phyloP scores from a whole-genome alignment of 2,113 vertebrate genomes.

The Oryzias melastigma region DNA sequence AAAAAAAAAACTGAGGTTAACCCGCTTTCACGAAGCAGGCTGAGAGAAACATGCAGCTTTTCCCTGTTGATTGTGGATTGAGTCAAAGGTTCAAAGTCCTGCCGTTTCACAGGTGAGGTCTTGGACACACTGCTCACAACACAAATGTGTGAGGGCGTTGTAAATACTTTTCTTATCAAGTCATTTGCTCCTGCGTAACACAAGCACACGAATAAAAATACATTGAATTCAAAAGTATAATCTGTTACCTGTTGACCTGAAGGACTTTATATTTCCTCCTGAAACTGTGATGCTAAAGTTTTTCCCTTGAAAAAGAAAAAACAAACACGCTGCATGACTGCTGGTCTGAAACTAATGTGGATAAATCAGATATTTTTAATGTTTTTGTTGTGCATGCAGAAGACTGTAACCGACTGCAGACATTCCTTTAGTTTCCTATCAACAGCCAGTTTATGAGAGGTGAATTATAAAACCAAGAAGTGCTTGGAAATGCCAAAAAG shows the following conservation, averaged over 20 bases:
- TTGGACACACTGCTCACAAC: slow-evolving; percentile 22
- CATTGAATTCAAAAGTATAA: background rate
- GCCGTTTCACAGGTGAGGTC: slow-evolving; percentile 26
- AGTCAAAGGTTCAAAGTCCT: slow-evolving; percentile 48
- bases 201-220: slow-evolving; percentile 22
- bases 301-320: too few species aligned
- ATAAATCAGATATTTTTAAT: background rate
- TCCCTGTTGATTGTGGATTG: slow-evolving; percentile 25
- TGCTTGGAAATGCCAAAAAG: too few species aligned
- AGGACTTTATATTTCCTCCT: too few species aligned
- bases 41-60: slow-evolving; percentile 9
- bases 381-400: too few species aligned
- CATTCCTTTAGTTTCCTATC: too few species aligned
- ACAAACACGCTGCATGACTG: too few species aligned
- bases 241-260: background rate
- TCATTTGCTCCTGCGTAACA: slow-evolving; percentile 23
- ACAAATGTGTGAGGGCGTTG: slow-evolving; percentile 16
- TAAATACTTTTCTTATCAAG: slow-evolving; percentile 9
- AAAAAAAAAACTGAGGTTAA: too few species aligned
- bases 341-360: background rate
- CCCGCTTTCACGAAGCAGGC: background rate
- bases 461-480: too few species aligned
- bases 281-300: too few species aligned
- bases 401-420: too few species aligned
- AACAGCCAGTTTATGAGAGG: too few species aligned